Evolutionary conservation across 2,797 vertebrate species (phyloP), one percentile per base, ranked within the genome.

Genomic region (Crocidura indochinensis): DNA sequence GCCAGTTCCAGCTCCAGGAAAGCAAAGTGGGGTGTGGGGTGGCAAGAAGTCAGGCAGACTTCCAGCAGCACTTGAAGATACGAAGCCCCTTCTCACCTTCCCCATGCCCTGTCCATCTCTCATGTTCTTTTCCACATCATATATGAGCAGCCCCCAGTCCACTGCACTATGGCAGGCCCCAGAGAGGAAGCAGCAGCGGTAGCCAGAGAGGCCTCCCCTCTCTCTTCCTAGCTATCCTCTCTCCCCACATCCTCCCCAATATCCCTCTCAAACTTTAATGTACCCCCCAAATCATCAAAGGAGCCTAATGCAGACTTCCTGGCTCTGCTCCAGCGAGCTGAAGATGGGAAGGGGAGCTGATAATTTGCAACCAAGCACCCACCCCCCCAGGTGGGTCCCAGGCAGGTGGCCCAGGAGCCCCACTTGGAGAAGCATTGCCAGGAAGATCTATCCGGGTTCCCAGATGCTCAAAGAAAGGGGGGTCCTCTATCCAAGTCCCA

Each of bases 201-300:
- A 5, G 78, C 65, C 65, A n/a, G n/a, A 4, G n/a, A 92, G 94
- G 87, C 94, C 90, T 93, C 80, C 6, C 26, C 65, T n/a, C n/a
- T 38, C 38, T 38, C 44, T 38, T 8, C 81, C 69, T 6, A 15
- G n/a, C 78, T 11, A 26, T 24, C 24, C 64, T 26, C 49, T 72
- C 24, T 24, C 84, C 19, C 51, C 19, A 44, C 44, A 44, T 6
- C 38, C 10, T 6, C 67, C 14, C 68, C 65, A 0, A 27, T 17
- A 38, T n/a, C 67, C 26, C 87, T 82, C 77, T 83, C 88, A 95
- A 95, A 96, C 93, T 96, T 96, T 87, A 90, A 56, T 17, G 84
- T 64, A 19, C n/a, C 53, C 64, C 53, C 15, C 79, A 62, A 78
- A 64, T 83, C 12, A 73, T 65, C 11, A 17, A 49, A 19, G 68